Conservation (phyloP, 2,113 vertebrate species). For the Brachionichthys hirsutus region DNA sequence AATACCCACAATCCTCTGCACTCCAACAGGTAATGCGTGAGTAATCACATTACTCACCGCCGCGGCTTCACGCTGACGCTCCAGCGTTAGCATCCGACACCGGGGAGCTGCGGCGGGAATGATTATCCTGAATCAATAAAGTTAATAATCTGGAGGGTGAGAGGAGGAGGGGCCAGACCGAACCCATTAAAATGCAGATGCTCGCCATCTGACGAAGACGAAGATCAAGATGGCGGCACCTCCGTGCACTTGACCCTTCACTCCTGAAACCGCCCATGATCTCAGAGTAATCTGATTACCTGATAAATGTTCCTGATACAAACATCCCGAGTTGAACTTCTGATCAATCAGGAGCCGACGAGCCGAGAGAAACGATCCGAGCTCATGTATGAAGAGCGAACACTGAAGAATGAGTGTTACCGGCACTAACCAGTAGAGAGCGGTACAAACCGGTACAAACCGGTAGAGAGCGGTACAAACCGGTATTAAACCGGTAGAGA, state of each 20-base stretch:
- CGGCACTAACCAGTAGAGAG: too few species aligned
- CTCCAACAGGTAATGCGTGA: slow-evolving; percentile 75
- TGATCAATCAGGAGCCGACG: too few species aligned
- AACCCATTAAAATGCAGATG: slow-evolving; percentile 77
- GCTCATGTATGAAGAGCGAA: too few species aligned
- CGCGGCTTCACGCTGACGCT: slow-evolving; percentile 68
- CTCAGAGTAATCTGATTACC: too few species aligned
- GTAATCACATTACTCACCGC: slow-evolving; percentile 77
- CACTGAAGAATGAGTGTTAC: too few species aligned
- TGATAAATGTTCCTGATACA: too few species aligned
- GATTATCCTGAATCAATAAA: slow-evolving; percentile 80
- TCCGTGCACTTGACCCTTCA: slow-evolving; percentile 44
- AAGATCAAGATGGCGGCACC: slow-evolving; percentile 21
- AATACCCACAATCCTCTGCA: slow-evolving; percentile 64
- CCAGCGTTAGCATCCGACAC: slow-evolving; percentile 68
- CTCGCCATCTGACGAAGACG: slow-evolving; percentile 37
- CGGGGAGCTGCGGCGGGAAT: slow-evolving; percentile 69
- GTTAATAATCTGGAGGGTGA: slow-evolving; percentile 75
- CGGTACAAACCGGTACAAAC: too few species aligned
- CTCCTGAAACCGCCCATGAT: too few species aligned
- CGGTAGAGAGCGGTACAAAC: too few species aligned
- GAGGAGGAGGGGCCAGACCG: slow-evolving; percentile 30
- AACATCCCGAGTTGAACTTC: too few species aligned
- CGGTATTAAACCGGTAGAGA: too few species aligned
- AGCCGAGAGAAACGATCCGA: too few species aligned